Evolutionary conservation across 2,797 vertebrate species (phyloP).

Genomic region (Gymnothorax javanicus): DNA sequence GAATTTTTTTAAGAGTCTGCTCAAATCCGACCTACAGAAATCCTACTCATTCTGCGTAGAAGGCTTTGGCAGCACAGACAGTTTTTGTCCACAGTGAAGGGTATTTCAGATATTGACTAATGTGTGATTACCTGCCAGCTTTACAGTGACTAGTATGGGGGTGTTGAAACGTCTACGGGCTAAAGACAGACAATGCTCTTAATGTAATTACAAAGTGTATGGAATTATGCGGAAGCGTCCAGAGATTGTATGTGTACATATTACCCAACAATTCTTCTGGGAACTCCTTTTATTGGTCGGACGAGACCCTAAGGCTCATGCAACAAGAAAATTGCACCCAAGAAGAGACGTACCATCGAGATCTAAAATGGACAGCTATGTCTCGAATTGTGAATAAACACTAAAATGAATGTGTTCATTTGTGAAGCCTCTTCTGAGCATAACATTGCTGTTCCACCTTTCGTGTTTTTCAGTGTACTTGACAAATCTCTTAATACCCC

Average conservation of each 20-base stretch:
- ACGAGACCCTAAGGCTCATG: not conserved
- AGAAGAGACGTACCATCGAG: not conserved
- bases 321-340: not conserved
- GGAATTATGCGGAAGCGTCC: not conserved
- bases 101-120: not conserved
- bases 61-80: not conserved
- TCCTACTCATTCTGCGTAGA: not conserved
- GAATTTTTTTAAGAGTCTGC: too few species aligned
- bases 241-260: not conserved
- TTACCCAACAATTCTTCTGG: not conserved
- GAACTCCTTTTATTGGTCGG: not conserved
- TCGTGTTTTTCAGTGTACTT: not conserved
- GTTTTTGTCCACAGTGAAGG: not conserved
- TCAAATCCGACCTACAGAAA: too few species aligned
- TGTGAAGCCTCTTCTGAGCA: not conserved
- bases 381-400: not conserved
- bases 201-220: not conserved
- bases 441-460: not conserved
- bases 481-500: not conserved
- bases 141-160: not conserved
- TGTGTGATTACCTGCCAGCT: not conserved
- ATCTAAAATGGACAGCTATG: not conserved
- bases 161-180: not conserved
- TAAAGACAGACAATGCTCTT: not conserved
- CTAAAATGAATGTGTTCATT: not conserved